Percentiles rank a stretch among this genome's conserved stretches.
Evolutionary conservation across 2,113 vertebrate genomes (phyloP).

Genomic region (Perca flavescens): DNA sequence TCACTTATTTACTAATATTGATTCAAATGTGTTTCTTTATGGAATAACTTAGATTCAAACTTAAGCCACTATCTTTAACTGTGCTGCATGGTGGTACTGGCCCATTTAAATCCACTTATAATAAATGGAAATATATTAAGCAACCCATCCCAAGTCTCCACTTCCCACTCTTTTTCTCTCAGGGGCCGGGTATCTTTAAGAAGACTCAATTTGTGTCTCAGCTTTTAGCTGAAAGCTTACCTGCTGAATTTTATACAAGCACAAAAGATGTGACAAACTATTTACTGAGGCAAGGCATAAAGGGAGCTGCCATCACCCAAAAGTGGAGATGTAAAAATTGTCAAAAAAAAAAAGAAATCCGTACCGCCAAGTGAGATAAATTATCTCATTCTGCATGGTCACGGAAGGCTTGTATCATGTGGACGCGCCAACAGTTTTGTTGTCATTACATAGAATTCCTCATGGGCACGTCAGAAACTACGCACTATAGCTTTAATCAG

Average conservation of each 20-base stretch:
- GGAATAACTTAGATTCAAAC: not conserved
- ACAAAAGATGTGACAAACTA: conserved; percentile 10
- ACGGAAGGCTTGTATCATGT: too few relatives aligned
- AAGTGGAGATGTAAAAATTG: conserved; percentile 6
- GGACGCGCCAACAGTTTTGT: too few relatives aligned
- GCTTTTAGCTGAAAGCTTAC: conserved; percentile 53
- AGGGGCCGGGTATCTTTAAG: conserved; percentile 17
- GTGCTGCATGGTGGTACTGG: not conserved
- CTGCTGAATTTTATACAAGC: conserved; percentile 55
- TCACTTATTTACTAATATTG: not conserved
- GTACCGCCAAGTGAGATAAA: conserved; percentile 19
- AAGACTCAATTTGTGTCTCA: conserved; percentile 30
- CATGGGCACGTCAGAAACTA: too few relatives aligned
- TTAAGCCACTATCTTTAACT: not conserved
- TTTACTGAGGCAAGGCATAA: conserved; percentile 15
- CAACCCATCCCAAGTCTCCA: not conserved
- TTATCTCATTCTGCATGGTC: conserved; percentile 6
- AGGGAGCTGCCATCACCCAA: conserved; percentile 24
- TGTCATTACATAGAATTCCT: too few relatives aligned
- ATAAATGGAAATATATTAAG: conserved; percentile 44
- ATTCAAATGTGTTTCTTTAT: not conserved
- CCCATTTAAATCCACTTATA: conserved; percentile 9
- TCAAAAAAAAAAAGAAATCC: not conserved
- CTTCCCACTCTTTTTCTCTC: conserved; percentile 2
- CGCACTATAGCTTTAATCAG: too few relatives aligned